Base-by-base conservation (phyloP, 2,113 vertebrate species). In the Zapornia atra region DNA sequence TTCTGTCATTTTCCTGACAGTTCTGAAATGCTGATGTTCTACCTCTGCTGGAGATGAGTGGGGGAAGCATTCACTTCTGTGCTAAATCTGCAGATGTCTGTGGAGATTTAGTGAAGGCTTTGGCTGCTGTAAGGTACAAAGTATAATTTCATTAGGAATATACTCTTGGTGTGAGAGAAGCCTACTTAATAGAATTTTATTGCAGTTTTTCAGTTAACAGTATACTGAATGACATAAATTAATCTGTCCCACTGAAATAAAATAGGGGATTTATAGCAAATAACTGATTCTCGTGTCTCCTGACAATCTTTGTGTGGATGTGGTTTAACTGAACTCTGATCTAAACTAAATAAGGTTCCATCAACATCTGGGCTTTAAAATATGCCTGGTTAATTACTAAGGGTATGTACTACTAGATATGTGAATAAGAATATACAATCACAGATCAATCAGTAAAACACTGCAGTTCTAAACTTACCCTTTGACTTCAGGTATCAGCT, bases 141-240 rank as follows among this genome's bases (percentile, higher is more conserved):
- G 51, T 18, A 34, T 73, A 82, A 87, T 60, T 94, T 84, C 18
- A 51, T 79, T 66, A 88, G 78, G 50, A 29, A 10, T n/a, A n/a
- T 19, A 20, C 40, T 77, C 56, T 82, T 60, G 56, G 66, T 73
- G 70, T 46, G 42, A 59, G 80, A 94, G 77, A 92, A 94, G 66
- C 84, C 76, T 36, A 21, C 87, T 96, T 66, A 91, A 88, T 90
- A n/a, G 25, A 92, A 71, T 86, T 73, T 84, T 83, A 68, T 12
- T 88, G 60, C n/a, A 54, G 29, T 50, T 97, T 92, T 96, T 96
- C 40, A 60, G 96, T 87, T 96, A 73, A 75, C 38, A 63, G 7
- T 76, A 20, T 71, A 56, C 16, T 8, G 50, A 69, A 64, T 56
- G 44, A 89, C 89, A 20, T 44, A 64, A 84, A 61, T 66, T 59